A percentile compares a stretch with the other conserved stretches of the same genome.
Conservation (phyloP, 2,888 invertebrate species). For the Meiosimyza decipiens region DNA sequence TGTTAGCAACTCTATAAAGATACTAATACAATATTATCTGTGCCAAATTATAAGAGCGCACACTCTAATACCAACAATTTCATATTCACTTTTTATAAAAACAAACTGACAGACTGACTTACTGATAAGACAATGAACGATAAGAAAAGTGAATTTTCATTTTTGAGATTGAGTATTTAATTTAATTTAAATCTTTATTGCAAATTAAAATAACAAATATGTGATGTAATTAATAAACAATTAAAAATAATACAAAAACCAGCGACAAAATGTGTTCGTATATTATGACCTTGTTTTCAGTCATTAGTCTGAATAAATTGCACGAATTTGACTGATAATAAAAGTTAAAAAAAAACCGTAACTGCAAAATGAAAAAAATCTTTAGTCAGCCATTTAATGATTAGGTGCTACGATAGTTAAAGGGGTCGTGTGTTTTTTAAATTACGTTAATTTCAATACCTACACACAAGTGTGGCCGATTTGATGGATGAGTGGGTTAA, state of each 20-base stretch:
- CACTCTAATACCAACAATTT: neutral
- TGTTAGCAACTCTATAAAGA: too few relatives aligned
- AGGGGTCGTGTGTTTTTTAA: neutral
- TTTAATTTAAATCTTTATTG: too few relatives aligned
- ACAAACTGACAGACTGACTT: too few relatives aligned
- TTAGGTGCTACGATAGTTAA: constrained; percentile 7
- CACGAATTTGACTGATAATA: constrained; percentile 5
- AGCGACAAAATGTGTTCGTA: neutral
- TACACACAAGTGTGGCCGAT: too few relatives aligned
- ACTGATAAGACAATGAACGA: neutral
- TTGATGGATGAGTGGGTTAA: too few relatives aligned
- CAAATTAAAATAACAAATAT: too few relatives aligned
- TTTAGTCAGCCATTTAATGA: neutral
- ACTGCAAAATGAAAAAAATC: neutral
- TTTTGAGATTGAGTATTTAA: too few relatives aligned
- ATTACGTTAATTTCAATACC: too few relatives aligned
- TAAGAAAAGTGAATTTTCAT: neutral
- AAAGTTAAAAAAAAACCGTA: neutral
- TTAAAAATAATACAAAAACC: too few relatives aligned
- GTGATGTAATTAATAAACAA: too few relatives aligned
- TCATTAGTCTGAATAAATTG: constrained; percentile 15
- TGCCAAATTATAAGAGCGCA: too few relatives aligned
- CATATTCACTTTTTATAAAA: neutral
- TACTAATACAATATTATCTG: too few relatives aligned
- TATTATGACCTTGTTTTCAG: constrained; percentile 26